These are phyloP conservation scores for Oreonectes daqikongensis DNA, from an alignment of 2,797 vertebrate genomes.

Conservation along the genomic window DNA sequence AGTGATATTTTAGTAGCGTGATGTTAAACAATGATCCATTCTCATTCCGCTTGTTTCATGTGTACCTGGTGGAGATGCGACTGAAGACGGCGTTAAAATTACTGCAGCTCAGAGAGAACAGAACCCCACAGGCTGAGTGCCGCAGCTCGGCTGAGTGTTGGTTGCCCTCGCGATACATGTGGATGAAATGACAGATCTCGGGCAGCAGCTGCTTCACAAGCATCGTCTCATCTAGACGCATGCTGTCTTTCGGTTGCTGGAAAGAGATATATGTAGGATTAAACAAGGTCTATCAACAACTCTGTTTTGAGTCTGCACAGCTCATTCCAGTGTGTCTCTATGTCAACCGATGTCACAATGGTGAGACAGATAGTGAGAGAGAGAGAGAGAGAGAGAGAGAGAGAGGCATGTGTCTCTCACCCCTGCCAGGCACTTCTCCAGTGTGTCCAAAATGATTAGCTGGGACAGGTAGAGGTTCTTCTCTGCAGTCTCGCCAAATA, in stretches of 20 bases:
- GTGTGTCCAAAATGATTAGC: slow-evolving; percentile 98
- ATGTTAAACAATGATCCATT: not conserved
- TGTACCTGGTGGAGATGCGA: slow-evolving; percentile 93
- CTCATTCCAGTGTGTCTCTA: not conserved
- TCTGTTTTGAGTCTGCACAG: not conserved
- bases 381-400: slow-evolving; percentile 7
- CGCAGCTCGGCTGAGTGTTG: slow-evolving; percentile 91
- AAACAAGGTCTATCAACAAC: not conserved
- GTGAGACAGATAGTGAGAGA: slow-evolving; percentile 45
- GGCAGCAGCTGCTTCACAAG: slow-evolving; percentile 95
- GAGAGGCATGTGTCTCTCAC: slow-evolving; percentile 82
- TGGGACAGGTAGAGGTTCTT: slow-evolving; percentile 99
- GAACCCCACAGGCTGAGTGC: slow-evolving; percentile 90
- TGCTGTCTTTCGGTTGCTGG: slow-evolving; percentile 95
- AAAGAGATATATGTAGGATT: not conserved
- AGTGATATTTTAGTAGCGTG: no score
- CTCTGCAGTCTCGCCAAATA: slow-evolving; percentile 96
- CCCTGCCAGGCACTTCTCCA: slow-evolving; percentile 99
- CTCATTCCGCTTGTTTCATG: not conserved
- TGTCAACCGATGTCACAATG: slow-evolving; percentile 26
- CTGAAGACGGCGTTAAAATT: slow-evolving; percentile 98
- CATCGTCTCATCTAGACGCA: slow-evolving; percentile 96
- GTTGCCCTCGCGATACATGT: slow-evolving; percentile 93
- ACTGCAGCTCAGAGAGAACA: slow-evolving; percentile 98
- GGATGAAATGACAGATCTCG: slow-evolving; percentile 98